Evolutionary conservation across 2,113 vertebrate species (phyloP).

Genomic region (Mola mola): DNA sequence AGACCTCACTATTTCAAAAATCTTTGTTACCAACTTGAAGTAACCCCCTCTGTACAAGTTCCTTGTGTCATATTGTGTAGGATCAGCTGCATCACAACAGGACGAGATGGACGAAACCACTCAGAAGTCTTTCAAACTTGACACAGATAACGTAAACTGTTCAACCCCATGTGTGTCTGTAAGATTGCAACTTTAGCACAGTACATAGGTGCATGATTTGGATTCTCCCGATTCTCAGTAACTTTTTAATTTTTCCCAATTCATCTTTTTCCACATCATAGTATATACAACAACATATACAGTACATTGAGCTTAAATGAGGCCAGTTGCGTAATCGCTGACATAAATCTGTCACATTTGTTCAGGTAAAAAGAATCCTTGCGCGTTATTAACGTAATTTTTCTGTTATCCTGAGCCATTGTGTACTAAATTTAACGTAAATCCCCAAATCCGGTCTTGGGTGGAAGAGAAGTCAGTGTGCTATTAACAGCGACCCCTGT

Average conservation of each 20-base stretch:
- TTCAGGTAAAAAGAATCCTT: conserved; percentile 6
- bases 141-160: conserved; percentile 24
- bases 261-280: not conserved
- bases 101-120: not conserved
- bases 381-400: no score
- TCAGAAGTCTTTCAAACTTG: conserved; percentile 10
- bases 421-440: conserved; percentile 9
- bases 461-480: not conserved
- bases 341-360: conserved; percentile 8
- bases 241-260: not conserved
- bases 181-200: not conserved
- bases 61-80: no score
- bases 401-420: no score
- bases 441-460: not conserved
- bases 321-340: conserved; percentile 1
- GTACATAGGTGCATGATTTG: not conserved
- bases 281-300: not conserved
- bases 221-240: not conserved
- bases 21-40: no score
- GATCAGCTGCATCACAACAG: no score
- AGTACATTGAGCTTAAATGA: no score
- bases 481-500: not conserved
- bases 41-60: no score
- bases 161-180: not conserved
- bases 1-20: no score